A percentile compares a stretch with the other conserved stretches of the same genome.
phyloP scores from a whole-genome alignment of 1,140 invertebrate genomes.

The Eurosta solidaginis region DNA sequence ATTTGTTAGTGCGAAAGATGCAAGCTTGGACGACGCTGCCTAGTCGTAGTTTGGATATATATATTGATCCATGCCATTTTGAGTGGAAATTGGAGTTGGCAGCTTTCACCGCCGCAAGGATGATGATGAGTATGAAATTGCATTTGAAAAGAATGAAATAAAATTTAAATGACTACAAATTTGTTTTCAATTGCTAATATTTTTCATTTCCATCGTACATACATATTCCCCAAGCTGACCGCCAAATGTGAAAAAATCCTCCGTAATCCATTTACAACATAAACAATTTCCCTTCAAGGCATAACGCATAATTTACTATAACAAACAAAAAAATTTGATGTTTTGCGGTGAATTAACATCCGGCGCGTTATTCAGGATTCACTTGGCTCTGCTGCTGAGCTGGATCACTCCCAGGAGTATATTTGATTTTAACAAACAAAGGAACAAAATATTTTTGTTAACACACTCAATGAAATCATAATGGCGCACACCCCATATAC shows the following conservation, averaged over 20 bases:
- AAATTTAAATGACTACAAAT: not conserved
- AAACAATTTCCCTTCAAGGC: not conserved
- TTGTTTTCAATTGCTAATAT: not conserved
- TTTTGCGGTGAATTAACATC: too few relatives aligned
- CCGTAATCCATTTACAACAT: not conserved
- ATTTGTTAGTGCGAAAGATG: too few relatives aligned
- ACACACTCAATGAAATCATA: not conserved
- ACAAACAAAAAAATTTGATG: not conserved
- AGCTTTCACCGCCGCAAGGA: not conserved
- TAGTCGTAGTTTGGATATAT: too few relatives aligned
- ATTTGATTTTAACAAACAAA: constrained; percentile 50
- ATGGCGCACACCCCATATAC: too few relatives aligned
- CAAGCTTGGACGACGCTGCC: too few relatives aligned
- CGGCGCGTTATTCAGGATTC: too few relatives aligned
- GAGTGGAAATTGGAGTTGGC: too few relatives aligned
- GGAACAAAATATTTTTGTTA: not conserved
- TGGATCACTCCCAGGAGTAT: constrained; percentile 42
- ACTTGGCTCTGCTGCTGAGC: not conserved
- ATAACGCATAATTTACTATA: not conserved
- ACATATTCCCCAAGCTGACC: constrained; percentile 20
- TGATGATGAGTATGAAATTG: not conserved
- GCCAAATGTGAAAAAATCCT: not conserved
- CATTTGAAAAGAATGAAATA: not conserved
- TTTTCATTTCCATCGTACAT: too few relatives aligned
- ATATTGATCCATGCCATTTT: too few relatives aligned